Evolutionary conservation across 1,140 invertebrate species (phyloP).

Genomic region (Epicauta chinensis): DNA sequence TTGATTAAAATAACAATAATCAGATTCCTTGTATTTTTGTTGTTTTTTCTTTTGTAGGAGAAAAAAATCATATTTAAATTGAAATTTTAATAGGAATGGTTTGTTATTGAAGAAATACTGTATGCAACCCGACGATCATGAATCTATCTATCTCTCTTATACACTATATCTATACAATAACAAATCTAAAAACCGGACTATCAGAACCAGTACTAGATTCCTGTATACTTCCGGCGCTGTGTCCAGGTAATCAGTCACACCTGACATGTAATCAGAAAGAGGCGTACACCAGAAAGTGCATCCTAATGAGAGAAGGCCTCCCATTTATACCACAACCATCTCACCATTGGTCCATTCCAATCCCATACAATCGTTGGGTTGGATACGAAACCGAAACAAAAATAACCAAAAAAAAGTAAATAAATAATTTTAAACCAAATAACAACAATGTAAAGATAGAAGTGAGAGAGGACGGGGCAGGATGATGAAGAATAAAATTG

Average conservation of each 20-base stretch:
- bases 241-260: constrained; percentile 42
- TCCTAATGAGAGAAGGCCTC: constrained; percentile 36
- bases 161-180: no score
- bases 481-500: background rate
- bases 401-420: background rate
- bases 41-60: no score
- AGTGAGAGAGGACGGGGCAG: constrained; percentile 2
- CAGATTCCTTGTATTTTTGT: no score
- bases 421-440: constrained; percentile 7
- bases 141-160: no score
- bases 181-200: constrained; percentile 28
- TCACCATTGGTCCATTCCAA: constrained; percentile 29
- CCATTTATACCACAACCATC: constrained; percentile 12
- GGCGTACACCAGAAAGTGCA: constrained; percentile 35
- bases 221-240: constrained; percentile 36
- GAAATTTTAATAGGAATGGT: no score
- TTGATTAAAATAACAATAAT: no score
- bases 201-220: constrained; percentile 26
- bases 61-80: no score
- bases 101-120: no score
- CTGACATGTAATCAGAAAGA: constrained; percentile 42
- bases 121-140: no score
- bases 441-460: constrained; percentile 2
- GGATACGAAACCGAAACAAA: background rate
- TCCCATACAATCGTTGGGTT: constrained; percentile 5